These are phyloP conservation scores for Hypomecis atomaria DNA, from an alignment of 2,888 invertebrate species.

Conservation along the genomic window DNA sequence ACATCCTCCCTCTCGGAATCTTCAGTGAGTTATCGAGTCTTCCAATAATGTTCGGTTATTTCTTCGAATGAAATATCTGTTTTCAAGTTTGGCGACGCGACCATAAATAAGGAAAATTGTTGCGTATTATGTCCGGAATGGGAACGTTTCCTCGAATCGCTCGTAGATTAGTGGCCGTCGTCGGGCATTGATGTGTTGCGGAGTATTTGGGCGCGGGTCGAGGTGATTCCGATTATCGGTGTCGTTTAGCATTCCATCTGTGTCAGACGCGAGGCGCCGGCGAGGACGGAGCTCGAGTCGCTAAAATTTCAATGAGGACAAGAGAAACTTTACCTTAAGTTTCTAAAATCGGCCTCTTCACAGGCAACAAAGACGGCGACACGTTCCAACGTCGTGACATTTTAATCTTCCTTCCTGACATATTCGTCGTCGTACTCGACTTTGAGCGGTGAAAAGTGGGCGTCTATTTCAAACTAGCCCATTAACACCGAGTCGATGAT, in stretches of 20 bases:
- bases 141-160: neutral
- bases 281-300: constrained; percentile 27
- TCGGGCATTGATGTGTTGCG: neutral
- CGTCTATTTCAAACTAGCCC: no score
- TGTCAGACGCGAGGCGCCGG: constrained; percentile 18
- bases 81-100: neutral
- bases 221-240: constrained; percentile 22
- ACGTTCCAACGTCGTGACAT: neutral
- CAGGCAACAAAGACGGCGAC: neutral
- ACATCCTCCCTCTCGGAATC: neutral
- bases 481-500: neutral
- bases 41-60: neutral
- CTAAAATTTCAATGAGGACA: constrained; percentile 26
- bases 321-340: constrained; percentile 21
- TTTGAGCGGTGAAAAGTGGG: neutral
- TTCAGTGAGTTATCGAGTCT: neutral
- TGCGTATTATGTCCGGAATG: neutral
- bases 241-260: constrained; percentile 29
- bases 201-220: constrained; percentile 5
- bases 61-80: neutral
- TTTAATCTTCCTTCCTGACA: neutral
- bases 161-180: neutral
- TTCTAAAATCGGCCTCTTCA: neutral
- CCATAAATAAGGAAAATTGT: constrained; percentile 3
- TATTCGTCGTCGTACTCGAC: neutral